These are phyloP conservation scores for Samia ricini DNA, from an alignment of 1,140 invertebrate species.

Conservation along the genomic window DNA sequence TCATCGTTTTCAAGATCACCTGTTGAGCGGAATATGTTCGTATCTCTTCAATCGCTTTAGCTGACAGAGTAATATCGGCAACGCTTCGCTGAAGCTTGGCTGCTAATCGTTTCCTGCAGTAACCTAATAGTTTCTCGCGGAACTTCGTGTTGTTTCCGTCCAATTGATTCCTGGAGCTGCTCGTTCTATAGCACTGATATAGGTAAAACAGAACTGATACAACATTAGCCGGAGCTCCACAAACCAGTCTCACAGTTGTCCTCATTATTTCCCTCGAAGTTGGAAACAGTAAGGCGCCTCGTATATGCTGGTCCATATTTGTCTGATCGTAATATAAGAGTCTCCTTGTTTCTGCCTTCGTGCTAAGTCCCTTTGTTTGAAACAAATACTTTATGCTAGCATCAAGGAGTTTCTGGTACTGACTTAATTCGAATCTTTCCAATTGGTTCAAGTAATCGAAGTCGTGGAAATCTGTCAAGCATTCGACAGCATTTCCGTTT, in stretches of 20 bases:
- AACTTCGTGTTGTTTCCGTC: constrained; percentile 59
- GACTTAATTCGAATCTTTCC: constrained; percentile 62
- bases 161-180: constrained; percentile 47
- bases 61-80: constrained; percentile 46
- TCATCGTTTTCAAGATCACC: constrained; percentile 58
- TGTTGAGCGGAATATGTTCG: constrained; percentile 51
- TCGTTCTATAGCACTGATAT: constrained; percentile 61
- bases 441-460: constrained; percentile 55
- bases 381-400: constrained; percentile 52
- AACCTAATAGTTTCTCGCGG: constrained; percentile 59
- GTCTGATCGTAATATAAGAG: constrained; percentile 60
- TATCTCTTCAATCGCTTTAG: constrained; percentile 55
- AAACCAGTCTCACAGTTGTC: constrained; percentile 51
- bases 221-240: constrained; percentile 44
- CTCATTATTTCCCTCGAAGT: constrained; percentile 64
- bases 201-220: constrained; percentile 66
- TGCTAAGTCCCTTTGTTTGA: constrained; percentile 31
- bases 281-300: constrained; percentile 44
- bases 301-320: constrained; percentile 62
- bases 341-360: constrained; percentile 31
- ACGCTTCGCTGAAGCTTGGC: constrained; percentile 51
- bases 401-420: constrained; percentile 57
- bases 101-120: constrained; percentile 52
- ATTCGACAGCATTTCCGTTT: constrained; percentile 44
- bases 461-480: constrained; percentile 45